A percentile compares a stretch with the other conserved stretches of the same genome.
Evolutionary conservation across 2,888 invertebrate genomes (phyloP).

Genomic region (Saturnia japonica): DNA sequence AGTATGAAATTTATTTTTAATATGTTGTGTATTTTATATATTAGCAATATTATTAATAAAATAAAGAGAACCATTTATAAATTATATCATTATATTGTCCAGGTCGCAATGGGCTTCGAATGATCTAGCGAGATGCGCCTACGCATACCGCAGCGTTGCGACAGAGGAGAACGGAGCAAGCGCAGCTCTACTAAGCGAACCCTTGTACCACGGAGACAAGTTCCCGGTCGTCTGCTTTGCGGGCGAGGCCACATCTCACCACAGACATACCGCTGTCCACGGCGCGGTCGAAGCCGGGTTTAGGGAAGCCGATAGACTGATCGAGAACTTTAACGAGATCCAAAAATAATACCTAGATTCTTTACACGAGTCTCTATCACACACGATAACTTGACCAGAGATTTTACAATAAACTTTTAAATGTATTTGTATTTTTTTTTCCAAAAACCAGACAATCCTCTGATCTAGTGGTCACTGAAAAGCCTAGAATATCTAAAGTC

Average conservation of each 20-base stretch:
- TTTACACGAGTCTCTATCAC: not conserved
- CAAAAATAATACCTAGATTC: not conserved
- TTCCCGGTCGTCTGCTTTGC: conserved; percentile 84
- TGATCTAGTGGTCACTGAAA: no score
- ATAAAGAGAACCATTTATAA: no score
- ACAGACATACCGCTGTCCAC: conserved; percentile 85
- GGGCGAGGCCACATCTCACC: conserved; percentile 85
- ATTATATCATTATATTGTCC: conserved; percentile 31
- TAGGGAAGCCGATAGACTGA: conserved; percentile 85
- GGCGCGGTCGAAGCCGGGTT: conserved; percentile 89
- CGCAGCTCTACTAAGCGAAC: conserved; percentile 79
- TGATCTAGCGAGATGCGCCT: conserved; percentile 83
- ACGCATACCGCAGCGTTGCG: conserved; percentile 82
- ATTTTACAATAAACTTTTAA: not conserved
- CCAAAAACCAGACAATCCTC: no score
- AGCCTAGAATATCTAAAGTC: no score
- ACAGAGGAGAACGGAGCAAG: conserved; percentile 80
- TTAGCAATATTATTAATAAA: no score
- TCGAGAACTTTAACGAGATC: conserved; percentile 49
- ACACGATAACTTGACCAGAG: not conserved
- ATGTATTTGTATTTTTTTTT: no score
- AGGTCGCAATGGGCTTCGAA: conserved; percentile 86
- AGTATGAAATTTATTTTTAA: no score
- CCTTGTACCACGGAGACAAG: conserved; percentile 60
- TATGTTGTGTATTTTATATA: no score